Base-by-base conservation (phyloP, 2,888 invertebrate species). In the Lasioglossum malachurum region DNA sequence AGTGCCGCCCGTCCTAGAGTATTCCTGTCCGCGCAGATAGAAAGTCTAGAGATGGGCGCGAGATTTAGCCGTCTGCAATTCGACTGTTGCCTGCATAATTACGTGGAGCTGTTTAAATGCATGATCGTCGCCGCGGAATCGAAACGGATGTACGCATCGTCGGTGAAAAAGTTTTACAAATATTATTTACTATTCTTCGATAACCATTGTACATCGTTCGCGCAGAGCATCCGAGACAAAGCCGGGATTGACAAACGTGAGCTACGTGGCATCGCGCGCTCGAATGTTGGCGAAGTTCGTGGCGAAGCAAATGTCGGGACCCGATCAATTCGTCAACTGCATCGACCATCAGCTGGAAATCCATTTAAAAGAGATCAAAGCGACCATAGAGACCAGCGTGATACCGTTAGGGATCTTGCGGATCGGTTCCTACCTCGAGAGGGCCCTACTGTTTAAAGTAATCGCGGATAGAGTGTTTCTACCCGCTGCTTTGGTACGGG, bases 371-470 rank as follows among this genome's bases (percentile, higher is more conserved):
- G 89, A 92, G 16, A 90, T 94, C 44, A 93, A 94, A 86, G 57
- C 82, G 0, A 89, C 87, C n/a, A 92, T 96, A 49, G 95, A 95
- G 57, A 95, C 95, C 14, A 96, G 96, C 53, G 95, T 97, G 7
- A 95, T 97, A 12, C 97, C 97, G 0, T 83, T 97, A 4, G 97
- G 97, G 0, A 95, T 93, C 91, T 94, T 97, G 77, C 96, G 95
- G 16, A 96, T 96, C 72, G 97, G 97, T 2, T 96, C 96, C 0
- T 95, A 96, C 27, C 94, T 97, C 69, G 97, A 97, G 91, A 95
- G 97, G 1, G 96, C 97, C 0, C 73, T 97, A 4, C 95, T 97
- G 38, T 97, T 97, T 95, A 97, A 97, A 93, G 96, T 96, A 1
- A 93, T 97, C 41, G 97, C 97, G 0, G 97, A 97, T 93, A 96